Evolutionary conservation across 2,888 invertebrate species (phyloP).

Genomic region (Hypomecis atomaria): DNA sequence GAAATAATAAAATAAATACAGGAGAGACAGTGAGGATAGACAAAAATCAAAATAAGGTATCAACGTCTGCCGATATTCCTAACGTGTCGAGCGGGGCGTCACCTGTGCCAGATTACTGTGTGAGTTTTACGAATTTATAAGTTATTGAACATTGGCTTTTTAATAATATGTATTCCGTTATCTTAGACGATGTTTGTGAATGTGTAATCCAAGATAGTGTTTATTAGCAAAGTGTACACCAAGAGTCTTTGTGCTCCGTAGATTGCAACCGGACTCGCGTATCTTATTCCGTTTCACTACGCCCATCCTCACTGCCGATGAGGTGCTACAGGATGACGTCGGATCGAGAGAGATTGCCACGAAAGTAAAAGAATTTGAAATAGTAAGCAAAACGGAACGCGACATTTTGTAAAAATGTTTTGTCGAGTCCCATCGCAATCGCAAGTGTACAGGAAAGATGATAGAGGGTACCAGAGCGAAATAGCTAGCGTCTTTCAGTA

Average conservation of each 20-base stretch:
- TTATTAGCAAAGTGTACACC: slow-evolving; percentile 79
- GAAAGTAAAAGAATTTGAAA: slow-evolving; percentile 38
- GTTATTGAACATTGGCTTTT: slow-evolving; percentile 32
- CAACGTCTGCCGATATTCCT: slow-evolving; percentile 35
- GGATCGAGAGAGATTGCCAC: slow-evolving; percentile 18
- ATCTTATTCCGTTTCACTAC: slow-evolving; percentile 61
- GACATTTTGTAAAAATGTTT: slow-evolving; percentile 53
- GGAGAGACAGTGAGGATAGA: slow-evolving; percentile 79
- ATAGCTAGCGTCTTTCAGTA: slow-evolving; percentile 82
- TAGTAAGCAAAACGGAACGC: slow-evolving; percentile 58
- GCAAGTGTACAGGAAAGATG: slow-evolving; percentile 82
- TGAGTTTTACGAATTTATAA: slow-evolving; percentile 42
- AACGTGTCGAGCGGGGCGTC: slow-evolving; percentile 24
- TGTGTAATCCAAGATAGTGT: slow-evolving; percentile 85
- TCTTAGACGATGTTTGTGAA: slow-evolving; percentile 77
- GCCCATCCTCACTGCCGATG: slow-evolving; percentile 30
- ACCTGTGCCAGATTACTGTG: slow-evolving; percentile 44
- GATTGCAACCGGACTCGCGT: slow-evolving; percentile 84
- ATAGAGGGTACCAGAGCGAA: slow-evolving; percentile 83
- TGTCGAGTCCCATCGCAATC: slow-evolving; percentile 81
- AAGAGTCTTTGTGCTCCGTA: slow-evolving; percentile 85
- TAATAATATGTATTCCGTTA: slow-evolving; percentile 25
- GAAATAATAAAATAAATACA: slow-evolving; percentile 68
- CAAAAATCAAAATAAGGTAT: slow-evolving; percentile 71
- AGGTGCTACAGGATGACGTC: slow-evolving; percentile 22